These are phyloP conservation scores for Nipponia nippon DNA, from an alignment of 2,113 vertebrate species.

Conservation along the genomic window DNA sequence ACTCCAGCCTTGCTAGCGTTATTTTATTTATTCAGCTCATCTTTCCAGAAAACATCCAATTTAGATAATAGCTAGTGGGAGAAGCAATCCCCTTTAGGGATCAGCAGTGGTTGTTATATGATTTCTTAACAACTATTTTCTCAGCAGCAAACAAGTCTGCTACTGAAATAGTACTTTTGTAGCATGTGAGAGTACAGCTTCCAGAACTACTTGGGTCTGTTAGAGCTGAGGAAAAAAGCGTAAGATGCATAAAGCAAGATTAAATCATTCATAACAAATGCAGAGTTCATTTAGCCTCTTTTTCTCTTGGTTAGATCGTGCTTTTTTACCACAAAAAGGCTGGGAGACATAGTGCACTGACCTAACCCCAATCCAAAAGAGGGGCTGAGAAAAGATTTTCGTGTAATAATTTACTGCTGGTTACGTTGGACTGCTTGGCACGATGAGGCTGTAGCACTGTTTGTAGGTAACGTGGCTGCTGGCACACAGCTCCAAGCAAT, in stretches of 20 bases:
- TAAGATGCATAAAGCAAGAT: background rate
- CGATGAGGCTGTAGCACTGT: background rate
- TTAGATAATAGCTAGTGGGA: conserved; percentile 70
- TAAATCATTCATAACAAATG: background rate
- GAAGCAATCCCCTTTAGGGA: conserved; percentile 65
- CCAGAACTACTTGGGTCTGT: background rate
- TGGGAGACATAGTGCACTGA: background rate
- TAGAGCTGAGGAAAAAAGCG: background rate
- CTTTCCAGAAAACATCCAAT: conserved; percentile 69
- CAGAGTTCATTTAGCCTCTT: background rate
- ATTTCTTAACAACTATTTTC: conserved; percentile 66
- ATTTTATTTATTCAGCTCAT: conserved; percentile 65
- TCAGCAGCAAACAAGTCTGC: conserved; percentile 47
- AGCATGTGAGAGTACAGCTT: background rate
- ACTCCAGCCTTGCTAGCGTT: background rate
- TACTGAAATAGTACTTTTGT: conserved; percentile 5
- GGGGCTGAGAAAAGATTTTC: background rate
- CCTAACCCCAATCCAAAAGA: background rate
- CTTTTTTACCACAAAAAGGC: background rate
- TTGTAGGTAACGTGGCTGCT: background rate
- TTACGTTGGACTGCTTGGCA: background rate
- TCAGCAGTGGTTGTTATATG: conserved; percentile 58
- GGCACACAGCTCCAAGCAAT: background rate
- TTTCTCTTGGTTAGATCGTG: background rate
- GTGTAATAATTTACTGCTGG: background rate